phyloP scores from a whole-genome alignment of 2,888 invertebrate species.

The Drosophila paramelanica region DNA sequence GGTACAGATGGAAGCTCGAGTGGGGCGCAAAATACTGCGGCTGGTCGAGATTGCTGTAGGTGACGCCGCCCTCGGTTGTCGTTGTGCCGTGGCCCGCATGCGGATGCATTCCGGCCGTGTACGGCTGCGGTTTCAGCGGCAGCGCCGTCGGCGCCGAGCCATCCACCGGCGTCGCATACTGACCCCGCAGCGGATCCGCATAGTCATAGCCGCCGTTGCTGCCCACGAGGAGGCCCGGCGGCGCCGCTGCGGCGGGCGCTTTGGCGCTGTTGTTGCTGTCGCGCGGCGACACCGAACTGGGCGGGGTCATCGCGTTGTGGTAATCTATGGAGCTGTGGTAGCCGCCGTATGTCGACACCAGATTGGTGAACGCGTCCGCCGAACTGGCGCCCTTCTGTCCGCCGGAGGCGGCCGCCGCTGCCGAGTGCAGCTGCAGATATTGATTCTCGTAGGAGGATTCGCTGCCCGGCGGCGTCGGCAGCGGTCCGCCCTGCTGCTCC shows the following conservation, averaged over 20 bases:
- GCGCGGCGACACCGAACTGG: conserved; percentile 97
- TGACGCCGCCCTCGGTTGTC: conserved; percentile 88
- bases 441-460: conserved; percentile 90
- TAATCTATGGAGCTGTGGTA: conserved; percentile 91
- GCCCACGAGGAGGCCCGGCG: conserved; percentile 48
- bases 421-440: conserved; percentile 86
- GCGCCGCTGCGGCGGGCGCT: conserved; percentile 63
- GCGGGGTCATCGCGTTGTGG: conserved; percentile 98
- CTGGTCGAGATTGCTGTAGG: conserved; percentile 89
- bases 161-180: conserved; percentile 83
- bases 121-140: conserved; percentile 96
- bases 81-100: conserved; percentile 82
- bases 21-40: conserved; percentile 93
- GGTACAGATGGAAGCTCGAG: conserved; percentile 95
- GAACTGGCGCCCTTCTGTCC: conserved; percentile 85
- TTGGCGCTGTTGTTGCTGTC: conserved; percentile 89
- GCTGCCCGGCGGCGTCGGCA: conserved; percentile 96
- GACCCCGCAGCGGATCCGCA: conserved; percentile 87
- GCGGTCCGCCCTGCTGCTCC: conserved; percentile 88
- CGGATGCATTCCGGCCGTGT: conserved; percentile 89
- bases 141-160: conserved; percentile 87
- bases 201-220: conserved; percentile 86
- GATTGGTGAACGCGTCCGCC: conserved; percentile 87
- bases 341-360: conserved; percentile 87
- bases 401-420: conserved; percentile 54